Evolutionary conservation across 2,797 vertebrate species (phyloP).

Genomic region (Leuciscus waleckii): DNA sequence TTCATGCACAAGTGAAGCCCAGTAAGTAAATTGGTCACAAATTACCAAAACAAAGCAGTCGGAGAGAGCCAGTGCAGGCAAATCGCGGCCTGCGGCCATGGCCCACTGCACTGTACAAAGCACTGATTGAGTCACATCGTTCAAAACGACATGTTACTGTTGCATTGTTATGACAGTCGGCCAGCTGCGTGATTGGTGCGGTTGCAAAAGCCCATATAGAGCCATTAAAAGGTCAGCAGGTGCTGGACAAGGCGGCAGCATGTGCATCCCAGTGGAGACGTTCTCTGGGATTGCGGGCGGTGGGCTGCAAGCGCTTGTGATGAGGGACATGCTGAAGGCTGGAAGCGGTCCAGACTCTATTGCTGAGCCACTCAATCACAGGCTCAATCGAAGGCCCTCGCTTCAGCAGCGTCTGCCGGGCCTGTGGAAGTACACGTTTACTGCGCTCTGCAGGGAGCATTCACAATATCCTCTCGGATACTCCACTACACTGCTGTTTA

Average conservation of each 20-base stretch:
- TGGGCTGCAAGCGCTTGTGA: slow-evolving; percentile 28
- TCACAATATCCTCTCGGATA: slow-evolving; percentile 34
- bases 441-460: slow-evolving; percentile 44
- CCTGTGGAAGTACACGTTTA: slow-evolving; percentile 44
- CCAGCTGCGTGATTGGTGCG: slow-evolving; percentile 14
- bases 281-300: slow-evolving; percentile 31
- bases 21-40: slow-evolving; percentile 58
- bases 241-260: slow-evolving; percentile 9
- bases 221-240: slow-evolving; percentile 48
- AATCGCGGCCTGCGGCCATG: slow-evolving; percentile 44
- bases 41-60: slow-evolving; percentile 65
- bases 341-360: slow-evolving; percentile 54
- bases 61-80: slow-evolving; percentile 52
- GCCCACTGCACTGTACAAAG: slow-evolving; percentile 46
- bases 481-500: slow-evolving; percentile 35
- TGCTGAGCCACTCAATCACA: slow-evolving; percentile 56
- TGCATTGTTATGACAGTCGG: slow-evolving; percentile 50
- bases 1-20: slow-evolving; percentile 58
- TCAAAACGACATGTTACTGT: slow-evolving; percentile 44
- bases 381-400: slow-evolving; percentile 36
- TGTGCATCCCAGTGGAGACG: slow-evolving; percentile 29
- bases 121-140: slow-evolving; percentile 37
- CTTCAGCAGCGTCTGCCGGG: slow-evolving; percentile 34
- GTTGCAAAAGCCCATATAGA: slow-evolving; percentile 31
- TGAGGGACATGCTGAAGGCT: slow-evolving; percentile 50